These are phyloP conservation scores for Takifugu ocellatus DNA, from an alignment of 2,797 vertebrate species.

Conservation along the genomic window DNA sequence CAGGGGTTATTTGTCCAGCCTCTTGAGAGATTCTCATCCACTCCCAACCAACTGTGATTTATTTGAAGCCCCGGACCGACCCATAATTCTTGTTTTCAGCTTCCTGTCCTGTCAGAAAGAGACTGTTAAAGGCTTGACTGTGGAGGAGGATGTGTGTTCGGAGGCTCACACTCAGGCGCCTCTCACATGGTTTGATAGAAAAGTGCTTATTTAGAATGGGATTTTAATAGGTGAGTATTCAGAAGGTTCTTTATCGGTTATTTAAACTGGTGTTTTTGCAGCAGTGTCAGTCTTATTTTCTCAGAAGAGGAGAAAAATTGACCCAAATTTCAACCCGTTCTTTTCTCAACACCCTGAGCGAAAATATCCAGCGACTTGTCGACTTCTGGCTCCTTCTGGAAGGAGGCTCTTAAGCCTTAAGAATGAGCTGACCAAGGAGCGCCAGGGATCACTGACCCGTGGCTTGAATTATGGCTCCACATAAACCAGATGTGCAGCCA, in stretches of 20 bases:
- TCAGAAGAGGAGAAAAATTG: too few species aligned
- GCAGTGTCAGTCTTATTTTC: too few species aligned
- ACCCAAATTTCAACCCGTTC: too few species aligned
- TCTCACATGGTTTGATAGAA: conserved; percentile 16
- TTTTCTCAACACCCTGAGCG: too few species aligned
- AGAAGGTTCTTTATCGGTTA: too few species aligned
- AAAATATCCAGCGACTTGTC: too few species aligned
- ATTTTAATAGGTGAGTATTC: neutral
- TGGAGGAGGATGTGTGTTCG: neutral
- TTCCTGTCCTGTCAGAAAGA: neutral
- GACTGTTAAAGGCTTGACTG: neutral
- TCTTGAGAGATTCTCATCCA: conserved; percentile 16
- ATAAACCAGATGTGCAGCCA: conserved; percentile 22
- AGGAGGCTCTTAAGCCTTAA: neutral
- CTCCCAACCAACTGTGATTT: conserved; percentile 22
- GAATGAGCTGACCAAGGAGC: neutral
- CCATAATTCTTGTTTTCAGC: neutral
- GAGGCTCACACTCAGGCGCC: neutral
- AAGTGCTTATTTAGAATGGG: conserved; percentile 14
- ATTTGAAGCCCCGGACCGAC: conserved; percentile 2
- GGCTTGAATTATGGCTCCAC: conserved; percentile 31
- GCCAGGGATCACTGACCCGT: conserved; percentile 27
- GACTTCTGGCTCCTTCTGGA: neutral
- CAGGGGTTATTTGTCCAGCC: conserved; percentile 19
- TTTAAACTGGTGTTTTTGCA: too few species aligned